Evolutionary conservation across 2,888 invertebrate genomes (phyloP).

Genomic region (Ornithoptera alexandrae): DNA sequence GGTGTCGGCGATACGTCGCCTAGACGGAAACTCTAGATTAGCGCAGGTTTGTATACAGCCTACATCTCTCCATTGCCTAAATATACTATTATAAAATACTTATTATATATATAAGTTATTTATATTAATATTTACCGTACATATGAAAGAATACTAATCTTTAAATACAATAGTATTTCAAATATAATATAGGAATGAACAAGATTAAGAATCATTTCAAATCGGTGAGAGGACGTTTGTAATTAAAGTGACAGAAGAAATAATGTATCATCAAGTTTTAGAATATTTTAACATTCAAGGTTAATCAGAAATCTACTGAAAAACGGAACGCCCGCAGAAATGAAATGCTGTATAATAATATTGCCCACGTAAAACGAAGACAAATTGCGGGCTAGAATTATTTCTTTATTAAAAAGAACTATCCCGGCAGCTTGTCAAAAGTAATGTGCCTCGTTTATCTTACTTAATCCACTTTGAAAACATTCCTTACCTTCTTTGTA

Average conservation of each 20-base stretch:
- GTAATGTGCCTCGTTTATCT: conserved; percentile 3
- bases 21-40: conserved; percentile 46
- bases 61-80: conserved; percentile 20
- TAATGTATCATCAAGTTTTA: too few relatives aligned
- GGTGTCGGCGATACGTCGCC: conserved; percentile 44
- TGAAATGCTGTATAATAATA: neutral
- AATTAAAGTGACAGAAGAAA: too few relatives aligned
- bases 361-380: neutral
- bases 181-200: too few relatives aligned
- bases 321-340: neutral
- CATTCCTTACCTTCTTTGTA: neutral
- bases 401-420: conserved; percentile 16
- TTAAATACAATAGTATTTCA: too few relatives aligned
- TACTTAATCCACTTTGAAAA: neutral
- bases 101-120: neutral
- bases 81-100: conserved; percentile 3
- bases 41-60: conserved; percentile 40
- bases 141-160: too few relatives aligned
- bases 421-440: neutral
- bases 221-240: too few relatives aligned
- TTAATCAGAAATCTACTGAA: too few relatives aligned
- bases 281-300: too few relatives aligned
- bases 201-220: too few relatives aligned
- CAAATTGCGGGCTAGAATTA: conserved; percentile 1
- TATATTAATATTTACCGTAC: neutral